These are phyloP conservation scores for Chalcosyrphus nemorum DNA, from an alignment of 2,888 invertebrate species.

Conservation along the genomic window DNA sequence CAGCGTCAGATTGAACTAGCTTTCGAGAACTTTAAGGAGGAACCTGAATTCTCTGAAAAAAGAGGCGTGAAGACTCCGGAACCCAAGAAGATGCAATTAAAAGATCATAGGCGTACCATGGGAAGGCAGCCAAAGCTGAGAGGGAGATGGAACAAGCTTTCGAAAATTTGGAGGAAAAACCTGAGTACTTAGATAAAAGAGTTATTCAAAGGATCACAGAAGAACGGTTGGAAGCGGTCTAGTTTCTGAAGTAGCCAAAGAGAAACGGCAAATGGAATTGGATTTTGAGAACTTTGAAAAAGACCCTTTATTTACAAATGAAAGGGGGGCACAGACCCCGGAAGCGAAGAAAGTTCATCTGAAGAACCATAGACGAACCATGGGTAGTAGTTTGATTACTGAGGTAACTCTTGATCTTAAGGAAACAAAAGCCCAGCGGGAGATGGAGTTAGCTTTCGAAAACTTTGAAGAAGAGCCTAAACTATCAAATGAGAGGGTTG, in stretches of 20 bases:
- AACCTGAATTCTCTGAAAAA: background rate
- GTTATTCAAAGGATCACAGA: background rate
- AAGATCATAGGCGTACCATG: constrained; percentile 11
- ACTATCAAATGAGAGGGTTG: too few species aligned
- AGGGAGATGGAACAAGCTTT: constrained; percentile 41
- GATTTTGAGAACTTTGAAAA: constrained; percentile 46
- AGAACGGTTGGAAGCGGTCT: constrained; percentile 17
- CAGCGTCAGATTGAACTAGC: constrained; percentile 22
- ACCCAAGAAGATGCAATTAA: background rate
- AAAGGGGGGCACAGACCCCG: constrained; percentile 26
- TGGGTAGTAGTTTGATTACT: constrained; percentile 12
- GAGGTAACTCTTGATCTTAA: constrained; percentile 28
- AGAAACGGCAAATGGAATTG: constrained; percentile 16
- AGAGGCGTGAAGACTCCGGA: constrained; percentile 22
- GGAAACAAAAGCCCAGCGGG: background rate
- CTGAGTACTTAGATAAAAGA: background rate
- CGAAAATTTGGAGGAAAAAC: constrained; percentile 38
- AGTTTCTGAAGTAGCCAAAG: background rate
- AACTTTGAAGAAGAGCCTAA: too few species aligned
- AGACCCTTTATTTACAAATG: constrained; percentile 1
- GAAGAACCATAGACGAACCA: constrained; percentile 34
- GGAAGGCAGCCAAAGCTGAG: constrained; percentile 31
- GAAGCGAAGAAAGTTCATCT: background rate
- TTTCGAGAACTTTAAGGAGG: constrained; percentile 44
- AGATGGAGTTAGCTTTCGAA: too few species aligned